Percentiles rank a stretch among this genome's conserved stretches.
Evolutionary conservation across 2,113 vertebrate species (phyloP).

Genomic region (Candoia aspera): DNA sequence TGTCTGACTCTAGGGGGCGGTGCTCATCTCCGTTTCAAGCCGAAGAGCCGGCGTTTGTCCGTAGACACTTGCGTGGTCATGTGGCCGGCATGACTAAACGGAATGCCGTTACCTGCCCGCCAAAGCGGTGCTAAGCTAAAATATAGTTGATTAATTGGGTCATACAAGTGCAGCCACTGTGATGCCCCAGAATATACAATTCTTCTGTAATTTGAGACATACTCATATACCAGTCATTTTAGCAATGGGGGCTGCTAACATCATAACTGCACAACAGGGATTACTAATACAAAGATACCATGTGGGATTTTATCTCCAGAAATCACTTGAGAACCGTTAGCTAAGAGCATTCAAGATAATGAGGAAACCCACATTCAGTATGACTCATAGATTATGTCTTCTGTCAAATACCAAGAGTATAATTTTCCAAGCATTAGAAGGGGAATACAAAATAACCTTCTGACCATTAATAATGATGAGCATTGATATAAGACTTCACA

Average conservation of each 20-base stretch:
- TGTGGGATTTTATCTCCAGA: background rate
- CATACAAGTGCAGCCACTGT: background rate
- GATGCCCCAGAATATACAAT: background rate
- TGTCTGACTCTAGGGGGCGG: too few species aligned
- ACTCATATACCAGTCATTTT: background rate
- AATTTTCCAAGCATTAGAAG: constrained; percentile 12
- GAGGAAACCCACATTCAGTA: background rate
- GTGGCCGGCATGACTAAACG: too few species aligned
- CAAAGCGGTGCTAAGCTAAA: background rate
- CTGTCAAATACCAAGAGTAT: background rate
- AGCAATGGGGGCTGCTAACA: background rate
- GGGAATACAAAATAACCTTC: background rate
- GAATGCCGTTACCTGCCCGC: too few species aligned
- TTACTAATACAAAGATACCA: background rate
- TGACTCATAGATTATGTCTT: constrained; percentile 25
- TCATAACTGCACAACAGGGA: background rate
- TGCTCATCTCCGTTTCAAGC: too few species aligned
- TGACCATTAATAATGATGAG: constrained; percentile 7
- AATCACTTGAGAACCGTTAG: background rate
- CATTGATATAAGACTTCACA: background rate
- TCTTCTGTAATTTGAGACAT: background rate
- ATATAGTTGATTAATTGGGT: background rate
- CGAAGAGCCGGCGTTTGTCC: too few species aligned
- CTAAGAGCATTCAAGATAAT: background rate
- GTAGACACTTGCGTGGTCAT: too few species aligned